Conservation (phyloP, 2,113 vertebrate genomes). For the Thinocorus orbignyianus region DNA sequence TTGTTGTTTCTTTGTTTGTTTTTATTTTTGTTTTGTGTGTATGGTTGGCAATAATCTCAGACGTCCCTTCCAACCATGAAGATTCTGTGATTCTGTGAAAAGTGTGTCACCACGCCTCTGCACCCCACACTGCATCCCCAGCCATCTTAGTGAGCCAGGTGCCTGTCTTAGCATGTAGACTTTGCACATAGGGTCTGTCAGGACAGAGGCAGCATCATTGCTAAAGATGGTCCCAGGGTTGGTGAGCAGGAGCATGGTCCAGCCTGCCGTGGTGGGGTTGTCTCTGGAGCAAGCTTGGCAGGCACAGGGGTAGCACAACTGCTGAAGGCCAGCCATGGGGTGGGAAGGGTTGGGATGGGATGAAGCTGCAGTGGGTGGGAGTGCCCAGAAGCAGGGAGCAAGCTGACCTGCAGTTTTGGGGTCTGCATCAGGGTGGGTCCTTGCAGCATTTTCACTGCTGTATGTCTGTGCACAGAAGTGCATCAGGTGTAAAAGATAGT, state of each 20-base stretch:
- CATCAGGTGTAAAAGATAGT: background rate
- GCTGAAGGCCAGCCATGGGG: background rate
- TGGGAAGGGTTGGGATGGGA: background rate
- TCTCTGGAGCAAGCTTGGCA: background rate
- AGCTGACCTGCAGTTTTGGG: background rate
- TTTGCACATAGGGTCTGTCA: background rate
- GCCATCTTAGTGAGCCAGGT: background rate
- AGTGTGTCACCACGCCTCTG: background rate
- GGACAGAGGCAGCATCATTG: background rate
- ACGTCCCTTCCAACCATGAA: too few relatives aligned
- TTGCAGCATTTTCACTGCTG: background rate
- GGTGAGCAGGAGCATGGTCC: background rate
- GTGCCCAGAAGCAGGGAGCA: background rate
- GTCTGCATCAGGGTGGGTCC: background rate
- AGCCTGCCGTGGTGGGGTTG: fast-evolving
- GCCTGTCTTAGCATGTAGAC: background rate
- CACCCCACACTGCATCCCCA: background rate
- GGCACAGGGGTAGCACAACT: background rate
- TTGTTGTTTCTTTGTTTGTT: too few relatives aligned
- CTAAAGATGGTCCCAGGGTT: background rate
- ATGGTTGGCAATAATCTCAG: too few relatives aligned
- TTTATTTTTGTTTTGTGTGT: too few relatives aligned
- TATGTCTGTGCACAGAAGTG: background rate
- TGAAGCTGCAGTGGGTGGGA: background rate
- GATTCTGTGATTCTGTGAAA: too few relatives aligned